Conservation (phyloP, 2,113 vertebrate genomes). For the Daboia siamensis region DNA sequence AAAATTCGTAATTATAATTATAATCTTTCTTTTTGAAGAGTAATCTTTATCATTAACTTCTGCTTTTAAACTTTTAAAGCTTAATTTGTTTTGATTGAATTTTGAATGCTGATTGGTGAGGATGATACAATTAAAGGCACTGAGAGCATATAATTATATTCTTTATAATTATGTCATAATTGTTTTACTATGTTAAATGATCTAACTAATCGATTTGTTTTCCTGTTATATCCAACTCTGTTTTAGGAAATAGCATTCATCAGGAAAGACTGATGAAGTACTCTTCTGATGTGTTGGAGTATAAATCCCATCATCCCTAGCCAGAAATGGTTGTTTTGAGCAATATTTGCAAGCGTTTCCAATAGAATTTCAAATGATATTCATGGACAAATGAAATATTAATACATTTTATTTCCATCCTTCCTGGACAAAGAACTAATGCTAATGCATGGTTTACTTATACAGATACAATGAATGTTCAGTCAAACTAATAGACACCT, state of each 20-base stretch:
- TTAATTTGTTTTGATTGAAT: slow-evolving; percentile 67
- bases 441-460: slow-evolving; percentile 59
- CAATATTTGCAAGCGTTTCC: not conserved
- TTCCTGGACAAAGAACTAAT: slow-evolving; percentile 52
- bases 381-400: slow-evolving; percentile 68
- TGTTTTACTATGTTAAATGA: slow-evolving; percentile 67
- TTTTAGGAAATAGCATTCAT: slow-evolving; percentile 54
- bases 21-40: slow-evolving; percentile 45
- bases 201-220: slow-evolving; percentile 51
- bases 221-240: slow-evolving; percentile 48
- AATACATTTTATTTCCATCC: slow-evolving; percentile 61
- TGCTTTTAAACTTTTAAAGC: slow-evolving; percentile 57
- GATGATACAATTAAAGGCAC: slow-evolving; percentile 62
- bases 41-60: slow-evolving; percentile 59
- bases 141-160: slow-evolving; percentile 68
- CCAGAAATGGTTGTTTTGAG: slow-evolving; percentile 35
- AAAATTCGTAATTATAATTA: slow-evolving; percentile 40
- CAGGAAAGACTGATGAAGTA: no score
- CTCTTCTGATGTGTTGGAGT: not conserved
- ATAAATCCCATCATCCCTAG: not conserved
- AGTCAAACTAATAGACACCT: slow-evolving; percentile 63
- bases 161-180: slow-evolving; percentile 66
- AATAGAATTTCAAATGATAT: slow-evolving; percentile 62
- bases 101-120: slow-evolving; percentile 67
- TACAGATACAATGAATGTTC: slow-evolving; percentile 54